phyloP scores from a whole-genome alignment of 2,888 invertebrate species.

The Escarpia spicata region DNA sequence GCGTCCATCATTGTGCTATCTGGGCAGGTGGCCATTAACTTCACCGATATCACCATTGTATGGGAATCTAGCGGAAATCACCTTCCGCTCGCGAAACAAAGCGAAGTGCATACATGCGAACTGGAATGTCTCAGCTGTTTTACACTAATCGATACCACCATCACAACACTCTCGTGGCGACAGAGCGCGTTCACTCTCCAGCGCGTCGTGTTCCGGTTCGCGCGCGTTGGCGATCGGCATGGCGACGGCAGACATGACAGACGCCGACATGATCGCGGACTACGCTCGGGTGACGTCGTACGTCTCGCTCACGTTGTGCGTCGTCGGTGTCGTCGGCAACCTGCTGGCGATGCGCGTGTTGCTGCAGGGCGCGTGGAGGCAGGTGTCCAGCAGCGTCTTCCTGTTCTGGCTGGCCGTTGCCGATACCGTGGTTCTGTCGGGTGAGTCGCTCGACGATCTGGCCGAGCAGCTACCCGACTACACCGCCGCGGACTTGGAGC shows the following conservation, averaged over 20 bases:
- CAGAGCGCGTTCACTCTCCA: not conserved
- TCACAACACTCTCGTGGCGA: not conserved
- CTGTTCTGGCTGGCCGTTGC: slow-evolving; percentile 31
- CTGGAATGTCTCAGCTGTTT: slow-evolving; percentile 5
- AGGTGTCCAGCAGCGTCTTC: slow-evolving; percentile 29
- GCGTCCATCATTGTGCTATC: not conserved
- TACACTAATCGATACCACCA: not conserved
- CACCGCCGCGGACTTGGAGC: slow-evolving; percentile 26
- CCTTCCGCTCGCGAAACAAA: not conserved
- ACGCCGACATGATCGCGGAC: not conserved
- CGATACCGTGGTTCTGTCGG: slow-evolving; percentile 34
- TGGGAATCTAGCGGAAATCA: not conserved
- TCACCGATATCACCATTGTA: not conserved
- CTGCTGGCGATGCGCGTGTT: slow-evolving; percentile 22
- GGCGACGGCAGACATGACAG: not conserved
- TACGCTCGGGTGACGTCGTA: slow-evolving; percentile 22
- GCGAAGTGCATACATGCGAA: not conserved
- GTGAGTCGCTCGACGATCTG: slow-evolving; percentile 36
- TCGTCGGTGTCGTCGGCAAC: slow-evolving; percentile 31
- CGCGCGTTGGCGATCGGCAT: not conserved
- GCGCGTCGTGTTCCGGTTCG: not conserved
- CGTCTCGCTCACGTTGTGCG: slow-evolving; percentile 21
- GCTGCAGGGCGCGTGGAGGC: slow-evolving; percentile 18
- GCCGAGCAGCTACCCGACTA: slow-evolving; percentile 26
- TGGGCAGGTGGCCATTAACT: not conserved